Percentiles rank a stretch among this genome's conserved stretches.
These are phyloP conservation scores for Dendroctonus valens DNA, from an alignment of 1,140 invertebrate genomes.

Conservation along the genomic window DNA sequence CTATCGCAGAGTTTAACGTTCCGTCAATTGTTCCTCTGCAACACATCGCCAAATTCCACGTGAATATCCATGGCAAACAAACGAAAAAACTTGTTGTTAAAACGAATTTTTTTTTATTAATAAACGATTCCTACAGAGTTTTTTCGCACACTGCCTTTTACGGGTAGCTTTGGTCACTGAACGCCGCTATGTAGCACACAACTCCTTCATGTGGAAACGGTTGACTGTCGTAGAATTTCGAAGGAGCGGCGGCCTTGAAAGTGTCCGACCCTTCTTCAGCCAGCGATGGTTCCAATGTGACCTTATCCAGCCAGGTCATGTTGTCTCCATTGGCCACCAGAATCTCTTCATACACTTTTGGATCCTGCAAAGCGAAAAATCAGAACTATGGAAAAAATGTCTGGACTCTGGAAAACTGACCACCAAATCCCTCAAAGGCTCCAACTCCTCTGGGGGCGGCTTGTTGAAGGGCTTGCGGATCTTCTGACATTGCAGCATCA, in stretches of 20 bases:
- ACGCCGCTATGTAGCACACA: conserved; percentile 41
- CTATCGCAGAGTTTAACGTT: no score
- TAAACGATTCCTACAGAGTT: neutral
- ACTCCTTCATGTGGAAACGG: conserved; percentile 37
- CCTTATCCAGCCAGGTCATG: conserved; percentile 28
- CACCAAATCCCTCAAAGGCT: conserved; percentile 46
- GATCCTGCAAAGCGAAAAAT: conserved; percentile 21
- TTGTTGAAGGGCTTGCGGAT: conserved; percentile 48
- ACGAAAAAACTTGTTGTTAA: no score
- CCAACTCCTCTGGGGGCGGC: conserved; percentile 43
- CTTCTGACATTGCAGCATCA: conserved; percentile 49
- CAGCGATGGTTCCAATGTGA: neutral
- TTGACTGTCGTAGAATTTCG: conserved; percentile 36
- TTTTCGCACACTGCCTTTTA: conserved; percentile 2
- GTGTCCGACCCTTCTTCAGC: conserved; percentile 4
- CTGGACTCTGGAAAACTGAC: conserved; percentile 33
- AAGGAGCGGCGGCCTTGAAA: conserved; percentile 27
- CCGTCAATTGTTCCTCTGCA: no score
- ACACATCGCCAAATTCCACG: no score
- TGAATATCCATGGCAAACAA: no score
- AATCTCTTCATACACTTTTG: conserved; percentile 39
- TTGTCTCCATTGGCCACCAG: conserved; percentile 36
- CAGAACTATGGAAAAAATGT: neutral
- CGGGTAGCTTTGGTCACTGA: conserved; percentile 38
- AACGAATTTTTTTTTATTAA: no score